Base-by-base conservation (phyloP, 2,888 invertebrate species). In the Strigamia transsilvanica region DNA sequence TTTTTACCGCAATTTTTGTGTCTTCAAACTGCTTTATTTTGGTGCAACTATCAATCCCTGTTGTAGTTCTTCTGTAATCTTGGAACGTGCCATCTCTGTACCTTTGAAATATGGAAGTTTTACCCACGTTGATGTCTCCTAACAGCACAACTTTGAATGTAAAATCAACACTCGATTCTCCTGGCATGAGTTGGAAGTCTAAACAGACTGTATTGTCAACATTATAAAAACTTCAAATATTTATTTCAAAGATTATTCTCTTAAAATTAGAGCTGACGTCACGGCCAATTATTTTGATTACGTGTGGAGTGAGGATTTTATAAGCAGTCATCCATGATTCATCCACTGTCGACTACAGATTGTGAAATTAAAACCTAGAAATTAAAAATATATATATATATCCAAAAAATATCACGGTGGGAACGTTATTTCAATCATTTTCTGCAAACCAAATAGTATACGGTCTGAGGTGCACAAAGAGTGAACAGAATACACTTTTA, bases 101-200 rank as follows among this genome's bases (percentile, higher is more conserved):
- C n/a, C 84, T 82, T 18, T 82, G 81, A 79, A 83, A 84, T 34
- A 84, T 84, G 5, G 84, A 84, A 9, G 84, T 82, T 80, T 84
- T 84, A 18, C 84, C 84, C 18, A 84, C 84, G 82, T 83, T 83
- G 80, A 82, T 83, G 73, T 84, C 84, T 12, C 84, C 84, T 27
- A 84, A 81, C 66, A 84, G 80, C n/a, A 84, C 83, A 10, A 84
- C 38, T 81, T 84, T 84, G 34, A 82, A 84, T 23, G 61, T 27
- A 21, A 80, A 61, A 42, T 61, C 23, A 23, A 21, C 61, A 15
- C 12, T 61, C 23, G 61, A 61, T 10, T 61, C 61, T 61, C 61
- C 61, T 7, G 61, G 61, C 61, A 61, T 61, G 46, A 46, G n/a
- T 61, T 21, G n/a, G 18, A 61, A 61, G 18, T 61, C 23, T 18